Conservation (phyloP, 2,888 invertebrate species). For the Smittia aterrima region DNA sequence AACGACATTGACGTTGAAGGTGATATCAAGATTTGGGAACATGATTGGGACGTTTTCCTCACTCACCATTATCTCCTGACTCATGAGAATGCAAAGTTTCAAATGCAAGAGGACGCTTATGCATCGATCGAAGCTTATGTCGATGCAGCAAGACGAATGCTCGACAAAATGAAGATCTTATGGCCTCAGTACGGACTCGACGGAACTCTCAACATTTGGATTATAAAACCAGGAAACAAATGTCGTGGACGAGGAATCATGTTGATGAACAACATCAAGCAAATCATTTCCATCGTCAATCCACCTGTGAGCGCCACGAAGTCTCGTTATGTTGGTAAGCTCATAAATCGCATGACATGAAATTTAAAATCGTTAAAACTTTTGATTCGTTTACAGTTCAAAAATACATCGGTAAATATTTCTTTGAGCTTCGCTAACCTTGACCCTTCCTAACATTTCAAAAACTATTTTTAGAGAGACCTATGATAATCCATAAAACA, state of each 20-base stretch:
- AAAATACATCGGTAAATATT: slow-evolving; percentile 82
- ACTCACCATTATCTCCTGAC: slow-evolving; percentile 67
- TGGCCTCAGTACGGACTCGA: slow-evolving; percentile 85
- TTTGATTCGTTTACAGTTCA: slow-evolving; percentile 61
- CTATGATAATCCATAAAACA: slow-evolving; percentile 81
- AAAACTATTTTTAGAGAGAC: slow-evolving; percentile 64
- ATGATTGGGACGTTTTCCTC: slow-evolving; percentile 87
- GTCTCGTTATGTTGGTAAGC: slow-evolving; percentile 1
- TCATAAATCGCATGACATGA: neutral
- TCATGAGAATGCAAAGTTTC: slow-evolving; percentile 61
- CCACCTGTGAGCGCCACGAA: slow-evolving; percentile 55
- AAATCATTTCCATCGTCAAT: slow-evolving; percentile 74
- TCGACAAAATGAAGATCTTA: slow-evolving; percentile 65
- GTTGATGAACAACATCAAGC: slow-evolving; percentile 80
- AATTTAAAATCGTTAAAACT: neutral
- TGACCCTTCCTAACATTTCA: neutral
- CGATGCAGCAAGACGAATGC: slow-evolving; percentile 58
- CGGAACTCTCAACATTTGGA: slow-evolving; percentile 81
- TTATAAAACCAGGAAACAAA: slow-evolving; percentile 91
- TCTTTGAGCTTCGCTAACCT: neutral
- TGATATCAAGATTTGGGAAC: slow-evolving; percentile 66
- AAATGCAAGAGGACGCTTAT: slow-evolving; percentile 44
- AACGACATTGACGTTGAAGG: slow-evolving; percentile 74
- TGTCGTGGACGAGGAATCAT: slow-evolving; percentile 89
- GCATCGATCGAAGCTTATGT: slow-evolving; percentile 49